phyloP scores from a whole-genome alignment of 2,888 invertebrate genomes.

The Sthenelais limicola region DNA sequence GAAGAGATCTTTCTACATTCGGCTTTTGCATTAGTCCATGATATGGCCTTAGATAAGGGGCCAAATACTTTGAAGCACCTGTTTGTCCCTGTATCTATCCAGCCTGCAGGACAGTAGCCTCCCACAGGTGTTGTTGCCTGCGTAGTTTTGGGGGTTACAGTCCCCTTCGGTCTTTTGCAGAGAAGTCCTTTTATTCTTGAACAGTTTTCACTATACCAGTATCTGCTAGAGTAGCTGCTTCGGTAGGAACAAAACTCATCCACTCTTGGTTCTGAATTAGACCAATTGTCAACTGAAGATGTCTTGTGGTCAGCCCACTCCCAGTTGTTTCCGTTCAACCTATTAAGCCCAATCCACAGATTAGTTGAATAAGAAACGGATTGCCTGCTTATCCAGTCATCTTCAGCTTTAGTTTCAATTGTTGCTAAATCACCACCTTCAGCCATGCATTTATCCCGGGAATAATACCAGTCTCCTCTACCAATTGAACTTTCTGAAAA shows the following conservation, averaged over 20 bases:
- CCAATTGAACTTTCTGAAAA: neutral
- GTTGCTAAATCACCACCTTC: constrained; percentile 7
- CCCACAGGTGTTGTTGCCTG: neutral
- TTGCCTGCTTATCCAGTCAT: constrained; percentile 10
- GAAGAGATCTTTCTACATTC: too few species aligned
- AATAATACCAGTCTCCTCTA: neutral
- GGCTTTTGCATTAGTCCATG: neutral
- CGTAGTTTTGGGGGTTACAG: constrained; percentile 5
- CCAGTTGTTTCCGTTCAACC: constrained; percentile 2
- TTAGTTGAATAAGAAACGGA: neutral
- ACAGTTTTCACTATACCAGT: neutral
- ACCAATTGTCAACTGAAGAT: neutral
- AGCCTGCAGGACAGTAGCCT: constrained; percentile 19
- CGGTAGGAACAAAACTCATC: constrained; percentile 3
- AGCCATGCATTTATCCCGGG: neutral
- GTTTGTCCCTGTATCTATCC: neutral
- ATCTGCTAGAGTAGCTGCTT: neutral
- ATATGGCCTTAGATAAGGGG: neutral
- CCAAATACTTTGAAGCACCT: neutral
- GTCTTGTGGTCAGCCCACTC: constrained; percentile 1
- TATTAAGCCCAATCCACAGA: constrained; percentile 23
- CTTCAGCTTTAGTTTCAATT: constrained; percentile 10
- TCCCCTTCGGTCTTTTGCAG: constrained; percentile 1
- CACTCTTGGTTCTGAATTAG: neutral
- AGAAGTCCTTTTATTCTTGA: neutral